A percentile compares a stretch with the other conserved stretches of the same genome.
phyloP scores from a whole-genome alignment of 1,140 invertebrate genomes.

The Musca vetustissima region DNA sequence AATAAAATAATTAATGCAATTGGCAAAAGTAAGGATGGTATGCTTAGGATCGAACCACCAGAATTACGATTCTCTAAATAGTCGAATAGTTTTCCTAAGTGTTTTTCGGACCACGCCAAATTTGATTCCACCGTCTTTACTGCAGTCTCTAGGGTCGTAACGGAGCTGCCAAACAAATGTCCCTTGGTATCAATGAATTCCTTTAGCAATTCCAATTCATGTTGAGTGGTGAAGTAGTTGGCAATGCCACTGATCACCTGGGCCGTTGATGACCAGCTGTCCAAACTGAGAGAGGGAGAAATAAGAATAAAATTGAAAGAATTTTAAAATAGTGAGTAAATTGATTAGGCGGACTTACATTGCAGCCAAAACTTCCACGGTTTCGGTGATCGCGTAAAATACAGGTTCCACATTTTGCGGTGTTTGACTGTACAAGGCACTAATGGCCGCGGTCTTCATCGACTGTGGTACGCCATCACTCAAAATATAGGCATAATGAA shows the following conservation, averaged over 20 bases:
- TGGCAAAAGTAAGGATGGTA: conserved; percentile 36
- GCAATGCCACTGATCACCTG: conserved; percentile 55
- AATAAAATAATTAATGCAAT: conserved; percentile 37
- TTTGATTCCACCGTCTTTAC: conserved; percentile 36
- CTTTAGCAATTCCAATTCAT: conserved; percentile 46
- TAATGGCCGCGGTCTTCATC: conserved; percentile 42
- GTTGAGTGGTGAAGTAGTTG: conserved; percentile 54
- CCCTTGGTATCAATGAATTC: conserved; percentile 31
- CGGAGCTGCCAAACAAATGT: conserved; percentile 35
- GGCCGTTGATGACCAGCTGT: conserved; percentile 49
- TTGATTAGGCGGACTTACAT: conserved; percentile 37
- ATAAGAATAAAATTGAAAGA: not conserved
- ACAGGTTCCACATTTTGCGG: conserved; percentile 48
- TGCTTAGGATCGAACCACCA: conserved; percentile 34
- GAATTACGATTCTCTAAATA: conserved; percentile 37
- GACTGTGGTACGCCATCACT: not conserved
- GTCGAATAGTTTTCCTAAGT: conserved; percentile 35
- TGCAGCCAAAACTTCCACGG: conserved; percentile 29
- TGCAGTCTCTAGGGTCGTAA: conserved; percentile 33
- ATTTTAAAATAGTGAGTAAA: conserved; percentile 25
- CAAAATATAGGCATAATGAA: conserved; percentile 35
- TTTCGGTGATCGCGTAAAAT: conserved; percentile 34
- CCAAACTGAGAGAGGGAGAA: conserved; percentile 33
- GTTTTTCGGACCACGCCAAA: conserved; percentile 34
- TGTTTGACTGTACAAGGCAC: conserved; percentile 52